These are phyloP conservation scores for Promerops cafer DNA, from an alignment of 2,113 vertebrate species.

Conservation along the genomic window DNA sequence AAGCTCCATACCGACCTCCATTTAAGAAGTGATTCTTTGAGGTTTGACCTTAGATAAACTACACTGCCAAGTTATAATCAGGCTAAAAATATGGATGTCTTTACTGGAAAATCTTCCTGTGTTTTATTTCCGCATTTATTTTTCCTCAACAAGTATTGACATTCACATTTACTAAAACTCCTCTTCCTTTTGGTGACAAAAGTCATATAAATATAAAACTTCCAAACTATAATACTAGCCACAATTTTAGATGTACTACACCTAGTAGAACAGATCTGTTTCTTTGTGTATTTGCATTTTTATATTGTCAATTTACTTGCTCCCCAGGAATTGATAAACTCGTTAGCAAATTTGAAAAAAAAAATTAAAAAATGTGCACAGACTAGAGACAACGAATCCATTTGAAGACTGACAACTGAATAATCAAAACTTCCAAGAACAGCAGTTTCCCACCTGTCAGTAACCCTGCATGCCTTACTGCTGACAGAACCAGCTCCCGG, in stretches of 20 bases:
- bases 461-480: rapidly evolving
- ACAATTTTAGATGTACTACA: background rate
- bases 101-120: background rate
- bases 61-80: background rate
- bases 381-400: background rate
- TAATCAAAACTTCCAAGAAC: background rate
- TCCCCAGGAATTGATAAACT: background rate
- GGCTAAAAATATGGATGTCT: background rate
- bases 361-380: background rate
- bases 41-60: background rate
- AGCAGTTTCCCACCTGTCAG: background rate
- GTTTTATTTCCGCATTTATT: background rate
- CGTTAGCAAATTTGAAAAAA: background rate
- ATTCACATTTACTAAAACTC: background rate
- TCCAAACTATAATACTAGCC: background rate
- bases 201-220: background rate
- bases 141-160: background rate
- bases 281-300: background rate
- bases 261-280: background rate
- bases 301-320: background rate
- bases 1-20: background rate
- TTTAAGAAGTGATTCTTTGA: background rate
- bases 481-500: background rate
- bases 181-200: background rate
- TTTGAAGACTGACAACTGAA: background rate